Conservation (phyloP, 1,140 invertebrate genomes). For the Pachypeltis micranthus region DNA sequence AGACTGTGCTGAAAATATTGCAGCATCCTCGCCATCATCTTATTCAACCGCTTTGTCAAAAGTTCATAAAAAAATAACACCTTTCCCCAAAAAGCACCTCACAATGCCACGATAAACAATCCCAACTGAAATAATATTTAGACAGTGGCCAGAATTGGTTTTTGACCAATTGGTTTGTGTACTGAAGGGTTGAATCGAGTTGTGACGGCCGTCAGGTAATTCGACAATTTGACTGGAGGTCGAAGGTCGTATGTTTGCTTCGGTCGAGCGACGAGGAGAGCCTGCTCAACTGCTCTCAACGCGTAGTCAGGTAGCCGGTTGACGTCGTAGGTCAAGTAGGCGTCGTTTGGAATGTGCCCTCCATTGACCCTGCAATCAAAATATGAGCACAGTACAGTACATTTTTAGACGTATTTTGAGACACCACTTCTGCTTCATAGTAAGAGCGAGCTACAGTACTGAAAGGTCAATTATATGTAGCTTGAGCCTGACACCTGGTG, state of each 20-base stretch:
- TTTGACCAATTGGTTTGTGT: background rate
- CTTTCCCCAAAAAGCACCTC: background rate
- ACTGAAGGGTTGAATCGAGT: conserved; percentile 14
- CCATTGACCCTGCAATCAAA: no score
- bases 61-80: no score
- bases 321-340: conserved; percentile 22
- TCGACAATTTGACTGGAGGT: conserved; percentile 20
- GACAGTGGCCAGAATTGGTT: background rate
- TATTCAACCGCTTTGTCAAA: no score
- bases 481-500: no score
- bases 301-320: conserved; percentile 21
- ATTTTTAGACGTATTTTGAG: no score
- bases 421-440: no score
- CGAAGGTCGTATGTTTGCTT: conserved; percentile 23
- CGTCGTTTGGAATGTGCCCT: conserved; percentile 19
- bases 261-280: conserved; percentile 19
- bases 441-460: no score
- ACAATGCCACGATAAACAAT: background rate
- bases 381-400: no score
- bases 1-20: no score
- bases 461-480: no score
- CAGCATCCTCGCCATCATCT: no score
- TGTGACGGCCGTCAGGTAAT: conserved; percentile 24
- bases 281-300: conserved; percentile 23
- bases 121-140: background rate